A percentile compares a stretch with the other conserved stretches of the same genome.
These are phyloP conservation scores for Cantharis flavilabris DNA, from an alignment of 2,888 invertebrate genomes.

Conservation along the genomic window DNA sequence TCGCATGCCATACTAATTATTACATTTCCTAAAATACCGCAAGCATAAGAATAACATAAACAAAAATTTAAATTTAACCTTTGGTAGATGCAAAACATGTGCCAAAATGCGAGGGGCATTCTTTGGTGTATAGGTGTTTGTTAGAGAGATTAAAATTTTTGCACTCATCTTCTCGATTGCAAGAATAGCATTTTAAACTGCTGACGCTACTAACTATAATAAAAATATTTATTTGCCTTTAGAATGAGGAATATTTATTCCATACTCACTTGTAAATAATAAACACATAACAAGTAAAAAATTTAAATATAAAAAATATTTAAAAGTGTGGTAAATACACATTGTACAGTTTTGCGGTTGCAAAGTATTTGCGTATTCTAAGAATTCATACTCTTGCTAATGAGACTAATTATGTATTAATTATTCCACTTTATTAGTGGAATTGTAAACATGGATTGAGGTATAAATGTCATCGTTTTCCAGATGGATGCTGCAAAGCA, in stretches of 20 bases:
- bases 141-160: slow-evolving; percentile 23
- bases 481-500: not conserved
- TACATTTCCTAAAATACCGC: slow-evolving; percentile 13
- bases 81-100: slow-evolving; percentile 28
- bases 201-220: slow-evolving; percentile 10
- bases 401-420: not conserved
- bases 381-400: not conserved
- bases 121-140: slow-evolving; percentile 23
- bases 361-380: not conserved
- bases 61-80: slow-evolving; percentile 17
- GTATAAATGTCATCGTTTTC: not conserved
- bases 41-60: not conserved
- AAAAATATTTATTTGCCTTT: not conserved
- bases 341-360: not conserved
- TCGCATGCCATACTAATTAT: slow-evolving; percentile 42
- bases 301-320: not conserved
- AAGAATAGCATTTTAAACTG: slow-evolving; percentile 21
- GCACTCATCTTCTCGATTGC: slow-evolving; percentile 22
- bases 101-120: slow-evolving; percentile 21
- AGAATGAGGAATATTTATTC: not conserved
- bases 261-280: not conserved
- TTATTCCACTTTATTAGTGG: not conserved
- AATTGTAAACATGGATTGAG: not conserved
- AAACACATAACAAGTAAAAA: not conserved
- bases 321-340: not conserved